Percentiles rank a stretch among this genome's conserved stretches.
Evolutionary conservation across 2,113 vertebrate genomes (phyloP).

Genomic region (Abramis brama): DNA sequence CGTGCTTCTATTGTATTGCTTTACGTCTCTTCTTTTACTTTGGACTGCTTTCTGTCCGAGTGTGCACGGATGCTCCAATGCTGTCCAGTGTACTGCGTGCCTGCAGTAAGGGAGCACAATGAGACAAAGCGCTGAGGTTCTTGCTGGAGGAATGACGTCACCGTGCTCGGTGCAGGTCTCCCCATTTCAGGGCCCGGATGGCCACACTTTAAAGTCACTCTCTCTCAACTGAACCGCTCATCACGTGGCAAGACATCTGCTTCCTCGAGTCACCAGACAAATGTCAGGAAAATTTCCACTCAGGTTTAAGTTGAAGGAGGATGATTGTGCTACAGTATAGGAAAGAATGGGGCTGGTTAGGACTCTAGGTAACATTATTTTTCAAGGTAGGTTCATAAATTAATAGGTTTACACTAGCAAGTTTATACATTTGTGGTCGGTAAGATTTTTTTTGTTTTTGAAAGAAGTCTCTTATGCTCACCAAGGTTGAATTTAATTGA

Average conservation of each 20-base stretch:
- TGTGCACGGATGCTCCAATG: neutral
- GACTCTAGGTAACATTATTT: neutral
- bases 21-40: neutral
- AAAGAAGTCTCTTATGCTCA: neutral
- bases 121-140: constrained; percentile 76
- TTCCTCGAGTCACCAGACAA: neutral
- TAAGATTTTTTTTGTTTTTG: neutral
- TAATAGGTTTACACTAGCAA: neutral
- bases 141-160: constrained; percentile 73
- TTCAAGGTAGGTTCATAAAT: neutral
- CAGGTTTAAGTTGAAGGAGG: neutral
- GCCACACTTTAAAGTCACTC: constrained; percentile 1
- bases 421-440: neutral
- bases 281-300: constrained; percentile 13
- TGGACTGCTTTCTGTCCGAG: neutral
- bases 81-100: constrained; percentile 37
- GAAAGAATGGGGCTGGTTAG: neutral
- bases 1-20: neutral
- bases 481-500: neutral
- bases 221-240: neutral
- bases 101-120: constrained; percentile 57
- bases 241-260: neutral
- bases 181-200: neutral
- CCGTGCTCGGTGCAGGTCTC: constrained; percentile 4
- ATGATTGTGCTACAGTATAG: neutral